These are phyloP conservation scores for Spondyliosoma cantharus DNA, from an alignment of 2,797 vertebrate species.

Conservation along the genomic window DNA sequence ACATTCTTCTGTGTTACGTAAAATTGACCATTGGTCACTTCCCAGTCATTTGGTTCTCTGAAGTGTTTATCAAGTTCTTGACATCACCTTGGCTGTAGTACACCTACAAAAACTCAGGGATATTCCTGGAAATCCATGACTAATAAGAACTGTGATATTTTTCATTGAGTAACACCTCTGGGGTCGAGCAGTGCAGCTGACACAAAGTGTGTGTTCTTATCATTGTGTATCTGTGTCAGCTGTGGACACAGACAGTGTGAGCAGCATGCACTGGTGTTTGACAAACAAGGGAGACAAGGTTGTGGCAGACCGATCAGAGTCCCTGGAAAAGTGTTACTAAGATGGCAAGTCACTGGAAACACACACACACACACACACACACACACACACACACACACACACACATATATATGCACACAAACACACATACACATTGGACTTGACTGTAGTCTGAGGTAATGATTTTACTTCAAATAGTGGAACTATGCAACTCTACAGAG, in stretches of 20 bases:
- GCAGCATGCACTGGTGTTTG: conserved; percentile 72
- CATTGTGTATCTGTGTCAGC: conserved; percentile 50
- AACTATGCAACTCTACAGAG: not conserved
- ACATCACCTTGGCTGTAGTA: conserved; percentile 7
- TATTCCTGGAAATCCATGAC: conserved; percentile 68
- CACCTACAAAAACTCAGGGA: conserved; percentile 28
- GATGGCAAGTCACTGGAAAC: conserved; percentile 65
- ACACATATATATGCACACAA: not conserved
- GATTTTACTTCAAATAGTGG: not conserved
- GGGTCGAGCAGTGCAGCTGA: conserved; percentile 62
- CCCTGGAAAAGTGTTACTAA: conserved; percentile 69
- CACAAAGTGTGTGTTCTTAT: conserved; percentile 53
- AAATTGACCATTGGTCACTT: conserved; percentile 18
- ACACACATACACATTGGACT: not conserved
- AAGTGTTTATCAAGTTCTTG: conserved; percentile 59
- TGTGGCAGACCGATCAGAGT: conserved; percentile 71
- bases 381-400: conserved; percentile 7
- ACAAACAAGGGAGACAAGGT: conserved; percentile 79
- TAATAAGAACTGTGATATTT: conserved; percentile 67
- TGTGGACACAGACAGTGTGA: conserved; percentile 65
- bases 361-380: not conserved
- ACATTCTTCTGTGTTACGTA: not conserved
- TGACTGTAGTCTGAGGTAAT: conserved; percentile 1
- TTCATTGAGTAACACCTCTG: conserved; percentile 63
- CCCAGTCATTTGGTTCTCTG: conserved; percentile 47